These are phyloP conservation scores for Zaprionus camerounensis DNA, from an alignment of 1,140 invertebrate species.

Conservation along the genomic window DNA sequence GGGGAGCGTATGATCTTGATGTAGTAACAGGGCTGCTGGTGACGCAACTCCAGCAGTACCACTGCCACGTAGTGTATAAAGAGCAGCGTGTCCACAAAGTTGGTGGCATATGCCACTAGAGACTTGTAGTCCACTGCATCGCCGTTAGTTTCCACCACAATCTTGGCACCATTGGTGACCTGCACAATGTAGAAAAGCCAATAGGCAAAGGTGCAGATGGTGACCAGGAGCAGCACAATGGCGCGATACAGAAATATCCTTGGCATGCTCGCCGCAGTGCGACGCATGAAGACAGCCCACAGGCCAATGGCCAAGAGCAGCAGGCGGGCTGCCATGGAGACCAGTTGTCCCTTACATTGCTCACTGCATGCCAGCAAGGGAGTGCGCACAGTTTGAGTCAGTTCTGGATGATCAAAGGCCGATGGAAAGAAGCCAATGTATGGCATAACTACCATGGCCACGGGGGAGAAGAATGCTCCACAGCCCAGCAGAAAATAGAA, in stretches of 20 bases:
- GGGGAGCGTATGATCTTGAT: slow-evolving; percentile 97
- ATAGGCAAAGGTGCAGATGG: slow-evolving; percentile 96
- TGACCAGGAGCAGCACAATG: slow-evolving; percentile 93
- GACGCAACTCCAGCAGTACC: slow-evolving; percentile 95
- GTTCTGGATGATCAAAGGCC: slow-evolving; percentile 84
- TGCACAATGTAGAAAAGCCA: slow-evolving; percentile 99
- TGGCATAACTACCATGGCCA: slow-evolving; percentile 97
- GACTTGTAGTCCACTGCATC: slow-evolving; percentile 92
- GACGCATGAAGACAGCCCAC: slow-evolving; percentile 94
- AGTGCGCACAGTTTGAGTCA: slow-evolving; percentile 86
- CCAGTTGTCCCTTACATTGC: slow-evolving; percentile 92
- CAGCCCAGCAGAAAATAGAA: slow-evolving; percentile 91
- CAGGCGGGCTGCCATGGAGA: slow-evolving; percentile 96
- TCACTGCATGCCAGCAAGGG: slow-evolving; percentile 90
- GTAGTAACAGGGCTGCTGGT: slow-evolving; percentile 94
- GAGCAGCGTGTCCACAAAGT: slow-evolving; percentile 95
- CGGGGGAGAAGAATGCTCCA: slow-evolving; percentile 94
- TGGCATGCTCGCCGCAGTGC: slow-evolving; percentile 94
- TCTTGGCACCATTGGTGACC: slow-evolving; percentile 91
- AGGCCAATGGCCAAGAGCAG: slow-evolving; percentile 95
- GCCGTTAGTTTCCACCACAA: slow-evolving; percentile 89
- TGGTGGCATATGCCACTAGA: slow-evolving; percentile 95
- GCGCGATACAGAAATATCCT: slow-evolving; percentile 96
- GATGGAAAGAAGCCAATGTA: slow-evolving; percentile 92
- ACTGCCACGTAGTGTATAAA: slow-evolving; percentile 98